Percentiles rank a stretch among this genome's conserved stretches.
Conservation (phyloP, 2,888 invertebrate genomes). For the Anticlea derivata region DNA sequence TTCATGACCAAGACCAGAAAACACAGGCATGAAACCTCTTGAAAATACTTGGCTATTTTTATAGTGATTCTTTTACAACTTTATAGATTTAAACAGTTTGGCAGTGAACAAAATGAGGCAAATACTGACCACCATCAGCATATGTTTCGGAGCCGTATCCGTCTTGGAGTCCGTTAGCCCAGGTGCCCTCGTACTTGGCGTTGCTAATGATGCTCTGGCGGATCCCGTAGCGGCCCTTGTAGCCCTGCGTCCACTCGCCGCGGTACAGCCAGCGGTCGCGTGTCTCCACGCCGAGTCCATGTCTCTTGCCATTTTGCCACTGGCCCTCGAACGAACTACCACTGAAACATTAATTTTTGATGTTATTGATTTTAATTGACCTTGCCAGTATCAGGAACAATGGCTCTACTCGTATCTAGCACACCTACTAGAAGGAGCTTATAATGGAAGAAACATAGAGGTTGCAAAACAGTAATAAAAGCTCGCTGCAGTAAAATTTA, state of each 20-base stretch:
- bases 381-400: constrained; percentile 13
- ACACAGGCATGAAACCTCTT: no score
- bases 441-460: constrained; percentile 1
- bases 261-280: constrained; percentile 98
- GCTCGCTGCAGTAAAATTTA: background rate
- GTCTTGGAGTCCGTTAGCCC: constrained; percentile 99
- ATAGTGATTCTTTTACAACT: no score
- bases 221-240: constrained; percentile 99
- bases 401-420: constrained; percentile 2
- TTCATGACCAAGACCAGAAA: no score
- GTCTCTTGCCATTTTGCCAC: constrained; percentile 99
- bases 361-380: constrained; percentile 29
- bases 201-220: constrained; percentile 97
- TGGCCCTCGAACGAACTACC: constrained; percentile 98
- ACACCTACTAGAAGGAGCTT: constrained; percentile 4
- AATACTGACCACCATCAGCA: constrained; percentile 97
- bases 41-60: no score
- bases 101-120: constrained; percentile 58
- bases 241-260: constrained; percentile 99
- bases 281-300: constrained; percentile 98
- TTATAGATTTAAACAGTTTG: no score
- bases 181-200: constrained; percentile 98
- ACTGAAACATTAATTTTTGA: constrained; percentile 79
- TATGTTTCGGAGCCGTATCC: constrained; percentile 99
- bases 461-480: background rate